These are phyloP conservation scores for Darwinula stevensoni DNA, from an alignment of 2,888 invertebrate species.

Conservation along the genomic window DNA sequence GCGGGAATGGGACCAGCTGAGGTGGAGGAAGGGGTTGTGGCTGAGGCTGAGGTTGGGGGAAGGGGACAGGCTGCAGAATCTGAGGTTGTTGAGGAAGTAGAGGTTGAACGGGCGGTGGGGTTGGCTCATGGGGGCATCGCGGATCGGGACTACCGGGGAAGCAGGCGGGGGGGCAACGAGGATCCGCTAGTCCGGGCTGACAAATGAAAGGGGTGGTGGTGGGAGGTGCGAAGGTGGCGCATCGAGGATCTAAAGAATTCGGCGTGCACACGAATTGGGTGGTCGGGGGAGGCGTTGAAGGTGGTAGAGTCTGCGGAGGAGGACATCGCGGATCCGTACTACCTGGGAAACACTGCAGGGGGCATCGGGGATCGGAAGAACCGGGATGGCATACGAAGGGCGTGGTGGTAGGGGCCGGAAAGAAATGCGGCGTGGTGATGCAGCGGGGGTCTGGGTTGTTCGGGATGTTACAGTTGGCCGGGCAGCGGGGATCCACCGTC, in stretches of 20 bases:
- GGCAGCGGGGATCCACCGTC: not conserved
- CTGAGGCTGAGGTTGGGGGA: not conserved
- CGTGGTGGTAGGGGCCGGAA: not conserved
- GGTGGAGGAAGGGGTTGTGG: not conserved
- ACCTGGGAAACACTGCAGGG: not conserved
- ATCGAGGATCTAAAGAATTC: not conserved
- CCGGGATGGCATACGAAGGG: not conserved
- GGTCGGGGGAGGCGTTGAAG: constrained; percentile 6
- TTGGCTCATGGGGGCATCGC: constrained; percentile 3
- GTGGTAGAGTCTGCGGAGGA: not conserved
- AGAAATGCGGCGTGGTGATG: too few relatives aligned
- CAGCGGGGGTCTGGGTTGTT: not conserved
- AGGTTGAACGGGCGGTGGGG: not conserved
- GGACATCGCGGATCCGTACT: constrained; percentile 3
- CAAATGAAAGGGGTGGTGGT: constrained; percentile 1
- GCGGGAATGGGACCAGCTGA: not conserved
- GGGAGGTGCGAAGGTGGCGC: constrained; percentile 3
- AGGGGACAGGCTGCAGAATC: not conserved
- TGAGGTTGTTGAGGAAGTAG: not conserved
- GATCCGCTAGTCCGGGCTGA: not conserved
- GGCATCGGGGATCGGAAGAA: not conserved
- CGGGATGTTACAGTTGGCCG: not conserved
- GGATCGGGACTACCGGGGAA: constrained; percentile 11
- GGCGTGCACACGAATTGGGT: constrained; percentile 3
- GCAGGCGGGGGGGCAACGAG: constrained; percentile 9